A percentile compares a stretch with the other conserved stretches of the same genome.
phyloP scores from a whole-genome alignment of 1,140 invertebrate genomes.

The Hypothenemus hampei region DNA sequence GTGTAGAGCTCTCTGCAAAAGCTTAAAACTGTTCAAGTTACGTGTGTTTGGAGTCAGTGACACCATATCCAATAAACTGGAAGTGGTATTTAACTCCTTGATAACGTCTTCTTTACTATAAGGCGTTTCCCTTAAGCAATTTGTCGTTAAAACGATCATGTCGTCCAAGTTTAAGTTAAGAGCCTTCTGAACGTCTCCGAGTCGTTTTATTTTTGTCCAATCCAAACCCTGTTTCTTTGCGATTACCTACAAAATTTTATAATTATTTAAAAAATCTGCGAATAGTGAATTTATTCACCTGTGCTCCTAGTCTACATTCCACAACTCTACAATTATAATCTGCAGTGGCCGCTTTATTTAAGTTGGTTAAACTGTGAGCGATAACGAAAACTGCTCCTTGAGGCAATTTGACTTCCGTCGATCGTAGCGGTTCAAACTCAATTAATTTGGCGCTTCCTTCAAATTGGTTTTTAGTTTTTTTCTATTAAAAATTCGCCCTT shows the following conservation, averaged over 20 bases:
- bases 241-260: slow-evolving; percentile 55
- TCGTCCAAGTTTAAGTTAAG: slow-evolving; percentile 60
- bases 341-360: slow-evolving; percentile 89
- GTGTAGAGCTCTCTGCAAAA: slow-evolving; percentile 80
- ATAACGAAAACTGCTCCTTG: slow-evolving; percentile 83
- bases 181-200: slow-evolving; percentile 68
- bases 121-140: slow-evolving; percentile 60
- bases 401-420: slow-evolving; percentile 75
- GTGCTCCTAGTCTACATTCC: slow-evolving; percentile 87
- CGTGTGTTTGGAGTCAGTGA: slow-evolving; percentile 67
- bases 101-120: slow-evolving; percentile 77
- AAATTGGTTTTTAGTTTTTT: neutral
- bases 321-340: slow-evolving; percentile 91
- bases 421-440: slow-evolving; percentile 85
- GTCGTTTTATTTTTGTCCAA: slow-evolving; percentile 56
- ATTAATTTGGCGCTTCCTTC: slow-evolving; percentile 83
- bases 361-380: slow-evolving; percentile 81
- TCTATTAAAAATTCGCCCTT: neutral
- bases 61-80: slow-evolving; percentile 58
- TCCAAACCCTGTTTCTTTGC: slow-evolving; percentile 59
- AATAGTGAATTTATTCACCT: slow-evolving; percentile 50
- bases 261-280: neutral
- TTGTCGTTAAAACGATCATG: slow-evolving; percentile 61
- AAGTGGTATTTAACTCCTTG: slow-evolving; percentile 57
- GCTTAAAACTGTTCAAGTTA: slow-evolving; percentile 67